A percentile compares a stretch with the other conserved stretches of the same genome.
Conservation (phyloP, 1,140 invertebrate species). For the Saccostrea echinata region DNA sequence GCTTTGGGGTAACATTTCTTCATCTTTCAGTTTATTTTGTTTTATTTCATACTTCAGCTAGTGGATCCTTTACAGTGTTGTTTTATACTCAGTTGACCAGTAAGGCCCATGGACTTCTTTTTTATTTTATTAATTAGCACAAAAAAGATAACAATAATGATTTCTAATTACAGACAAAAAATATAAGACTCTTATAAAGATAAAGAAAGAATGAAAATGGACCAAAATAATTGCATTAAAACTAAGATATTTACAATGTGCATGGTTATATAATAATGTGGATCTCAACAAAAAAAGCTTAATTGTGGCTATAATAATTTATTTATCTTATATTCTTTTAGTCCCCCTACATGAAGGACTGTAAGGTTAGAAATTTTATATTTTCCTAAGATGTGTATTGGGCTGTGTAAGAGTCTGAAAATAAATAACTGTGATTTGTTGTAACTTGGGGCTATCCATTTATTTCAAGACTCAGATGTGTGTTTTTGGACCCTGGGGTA, state of each 20-base stretch:
- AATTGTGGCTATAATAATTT: neutral
- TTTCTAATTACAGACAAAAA: no score
- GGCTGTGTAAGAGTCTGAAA: neutral
- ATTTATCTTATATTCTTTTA: neutral
- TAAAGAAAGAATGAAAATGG: no score
- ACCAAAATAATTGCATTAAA: no score
- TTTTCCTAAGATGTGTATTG: neutral
- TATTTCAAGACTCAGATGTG: slow-evolving; percentile 9
- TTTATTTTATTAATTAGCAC: no score
- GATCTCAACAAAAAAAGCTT: neutral
- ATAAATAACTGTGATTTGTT: neutral
- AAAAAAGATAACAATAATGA: no score
- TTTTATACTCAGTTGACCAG: no score
- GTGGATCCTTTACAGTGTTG: no score
- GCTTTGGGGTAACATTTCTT: no score
- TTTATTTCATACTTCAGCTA: no score
- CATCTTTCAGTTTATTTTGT: no score
- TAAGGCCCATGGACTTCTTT: no score
- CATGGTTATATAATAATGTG: neutral
- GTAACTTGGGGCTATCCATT: neutral
- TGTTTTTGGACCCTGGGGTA: slow-evolving; percentile 7
- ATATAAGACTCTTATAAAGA: no score
- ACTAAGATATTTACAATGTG: neutral
- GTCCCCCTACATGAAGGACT: neutral
- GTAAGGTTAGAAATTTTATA: neutral